Evolutionary conservation across 2,797 vertebrate species (phyloP).

Genomic region (Phalloptychus januarius): DNA sequence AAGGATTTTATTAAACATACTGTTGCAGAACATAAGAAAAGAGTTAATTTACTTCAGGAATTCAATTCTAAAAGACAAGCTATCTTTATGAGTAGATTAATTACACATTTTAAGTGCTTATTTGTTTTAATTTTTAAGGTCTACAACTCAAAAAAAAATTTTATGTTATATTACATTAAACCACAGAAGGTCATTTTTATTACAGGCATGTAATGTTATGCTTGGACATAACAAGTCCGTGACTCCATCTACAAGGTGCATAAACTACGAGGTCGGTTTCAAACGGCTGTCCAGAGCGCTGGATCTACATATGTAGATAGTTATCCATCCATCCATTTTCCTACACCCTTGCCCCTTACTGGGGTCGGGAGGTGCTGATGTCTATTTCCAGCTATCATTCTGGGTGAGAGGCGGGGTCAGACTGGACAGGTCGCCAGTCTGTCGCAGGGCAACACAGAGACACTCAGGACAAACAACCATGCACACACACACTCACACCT

Average conservation of each 20-base stretch:
- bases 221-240: too few species aligned
- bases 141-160: neutral
- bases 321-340: too few species aligned
- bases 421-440: too few species aligned
- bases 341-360: too few species aligned
- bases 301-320: neutral
- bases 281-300: neutral
- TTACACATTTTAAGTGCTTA: neutral
- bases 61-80: neutral
- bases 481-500: too few species aligned
- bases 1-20: neutral
- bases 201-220: neutral
- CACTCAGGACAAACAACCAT: too few species aligned
- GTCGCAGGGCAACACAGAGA: too few species aligned
- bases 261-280: neutral
- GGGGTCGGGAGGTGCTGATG: too few species aligned
- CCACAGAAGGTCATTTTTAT: neutral
- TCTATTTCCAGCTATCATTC: too few species aligned
- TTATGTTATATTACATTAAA: neutral
- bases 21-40: neutral
- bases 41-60: neutral
- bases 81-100: slow-evolving; percentile 11
- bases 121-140: neutral
- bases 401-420: too few species aligned
- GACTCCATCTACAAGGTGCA: neutral